Percentiles rank a stretch among this genome's conserved stretches.
Evolutionary conservation across 2,797 vertebrate genomes (phyloP).

Genomic region (Sebastes melanostomus): DNA sequence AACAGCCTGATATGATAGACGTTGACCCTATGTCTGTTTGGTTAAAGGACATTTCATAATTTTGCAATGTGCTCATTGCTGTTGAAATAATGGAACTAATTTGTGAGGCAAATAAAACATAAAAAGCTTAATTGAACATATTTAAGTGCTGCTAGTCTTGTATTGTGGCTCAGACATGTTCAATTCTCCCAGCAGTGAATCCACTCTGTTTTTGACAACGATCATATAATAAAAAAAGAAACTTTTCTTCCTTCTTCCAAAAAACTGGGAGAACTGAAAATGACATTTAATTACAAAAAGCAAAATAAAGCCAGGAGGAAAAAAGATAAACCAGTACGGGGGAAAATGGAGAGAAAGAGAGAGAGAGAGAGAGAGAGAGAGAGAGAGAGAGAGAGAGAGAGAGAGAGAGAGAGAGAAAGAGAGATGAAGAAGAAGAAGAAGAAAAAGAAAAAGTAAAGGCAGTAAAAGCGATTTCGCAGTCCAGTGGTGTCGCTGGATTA

Average conservation of each 20-base stretch:
- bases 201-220: constrained; percentile 68
- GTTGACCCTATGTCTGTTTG: neutral
- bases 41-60: neutral
- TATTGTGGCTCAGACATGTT: constrained; percentile 20
- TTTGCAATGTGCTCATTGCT: neutral
- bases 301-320: constrained; percentile 83
- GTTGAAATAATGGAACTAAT: neutral
- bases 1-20: neutral
- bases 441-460: constrained; percentile 43
- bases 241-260: constrained; percentile 31
- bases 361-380: neutral
- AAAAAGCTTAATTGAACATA: neutral
- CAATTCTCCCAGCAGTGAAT: constrained; percentile 24
- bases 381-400: neutral
- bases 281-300: constrained; percentile 86
- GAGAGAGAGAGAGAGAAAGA: neutral
- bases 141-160: neutral
- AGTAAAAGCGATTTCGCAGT: constrained; percentile 83
- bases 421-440: constrained; percentile 14
- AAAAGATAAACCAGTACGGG: constrained; percentile 78
- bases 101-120: neutral
- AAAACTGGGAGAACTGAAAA: constrained; percentile 70
- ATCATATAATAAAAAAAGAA: constrained; percentile 55
- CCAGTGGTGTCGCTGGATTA: constrained; percentile 84
- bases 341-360: constrained; percentile 11